Percentiles rank a stretch among this genome's conserved stretches.
Conservation (phyloP, 2,888 invertebrate genomes). For the Rhaphigaster nebulosa region DNA sequence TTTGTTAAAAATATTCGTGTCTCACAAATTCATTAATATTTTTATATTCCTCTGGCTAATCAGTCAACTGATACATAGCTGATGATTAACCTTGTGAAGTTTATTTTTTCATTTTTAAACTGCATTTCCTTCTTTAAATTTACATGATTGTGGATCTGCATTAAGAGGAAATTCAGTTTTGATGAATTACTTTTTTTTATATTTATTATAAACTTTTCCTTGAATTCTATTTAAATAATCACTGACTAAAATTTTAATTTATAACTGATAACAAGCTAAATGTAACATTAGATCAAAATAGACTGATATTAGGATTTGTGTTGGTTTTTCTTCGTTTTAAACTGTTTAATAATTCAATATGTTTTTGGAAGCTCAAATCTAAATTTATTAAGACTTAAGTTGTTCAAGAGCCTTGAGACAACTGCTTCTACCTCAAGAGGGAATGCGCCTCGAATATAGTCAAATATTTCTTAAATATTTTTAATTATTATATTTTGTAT, state of each 20-base stretch:
- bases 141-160: neutral
- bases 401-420: slow-evolving; percentile 52
- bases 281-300: neutral
- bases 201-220: neutral
- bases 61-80: neutral
- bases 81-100: neutral
- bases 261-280: neutral
- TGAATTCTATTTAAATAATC: neutral
- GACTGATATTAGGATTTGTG: slow-evolving; percentile 45
- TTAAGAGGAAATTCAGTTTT: neutral
- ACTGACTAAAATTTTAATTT: neutral
- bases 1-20: neutral
- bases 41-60: neutral
- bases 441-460: slow-evolving; percentile 8
- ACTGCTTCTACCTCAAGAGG: slow-evolving; percentile 54
- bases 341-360: neutral
- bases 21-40: neutral
- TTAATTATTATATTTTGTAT: slow-evolving; percentile 42
- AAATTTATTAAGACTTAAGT: slow-evolving; percentile 43
- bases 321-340: neutral
- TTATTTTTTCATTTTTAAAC: neutral
- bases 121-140: neutral
- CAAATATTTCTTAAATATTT: slow-evolving; percentile 41
- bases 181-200: neutral
- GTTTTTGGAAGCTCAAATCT: slow-evolving; percentile 51